Conservation (phyloP, 2,113 vertebrate species). For the Chloebia gouldiae region DNA sequence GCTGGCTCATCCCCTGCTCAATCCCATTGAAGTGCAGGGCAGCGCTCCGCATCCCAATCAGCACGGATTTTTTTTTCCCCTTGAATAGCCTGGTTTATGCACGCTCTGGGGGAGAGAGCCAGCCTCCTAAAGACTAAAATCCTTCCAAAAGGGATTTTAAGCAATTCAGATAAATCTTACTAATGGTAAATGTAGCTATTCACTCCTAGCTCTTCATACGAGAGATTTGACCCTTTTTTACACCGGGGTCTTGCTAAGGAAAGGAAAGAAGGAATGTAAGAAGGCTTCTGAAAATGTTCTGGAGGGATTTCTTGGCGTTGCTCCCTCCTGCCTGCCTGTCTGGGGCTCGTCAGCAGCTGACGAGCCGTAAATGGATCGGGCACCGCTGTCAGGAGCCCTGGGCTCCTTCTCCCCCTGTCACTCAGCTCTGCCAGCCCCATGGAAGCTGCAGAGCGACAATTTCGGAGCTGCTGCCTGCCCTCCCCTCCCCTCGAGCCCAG, state of each 20-base stretch:
- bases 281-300: not conserved
- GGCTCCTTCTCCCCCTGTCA: not conserved
- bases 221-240: not conserved
- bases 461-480: not conserved
- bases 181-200: constrained; percentile 17
- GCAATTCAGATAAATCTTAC: not conserved
- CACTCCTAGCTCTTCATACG: not conserved
- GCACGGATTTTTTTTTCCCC: not conserved
- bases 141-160: constrained; percentile 27
- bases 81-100: not conserved
- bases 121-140: constrained; percentile 18
- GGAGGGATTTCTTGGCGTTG: not conserved
- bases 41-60: not conserved
- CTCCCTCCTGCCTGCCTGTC: not conserved
- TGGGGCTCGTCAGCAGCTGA: not conserved
- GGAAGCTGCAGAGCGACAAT: not conserved
- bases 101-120: not conserved
- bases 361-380: not conserved
- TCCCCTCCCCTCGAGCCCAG: not conserved
- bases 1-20: not conserved
- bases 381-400: not conserved
- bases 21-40: not conserved
- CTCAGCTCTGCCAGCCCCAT: not conserved
- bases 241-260: not conserved
- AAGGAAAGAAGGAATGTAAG: not conserved